Percentiles rank a stretch among this genome's conserved stretches.
These are phyloP conservation scores for Myrmecobius fasciatus DNA, from an alignment of 2,113 vertebrate species.

Conservation along the genomic window DNA sequence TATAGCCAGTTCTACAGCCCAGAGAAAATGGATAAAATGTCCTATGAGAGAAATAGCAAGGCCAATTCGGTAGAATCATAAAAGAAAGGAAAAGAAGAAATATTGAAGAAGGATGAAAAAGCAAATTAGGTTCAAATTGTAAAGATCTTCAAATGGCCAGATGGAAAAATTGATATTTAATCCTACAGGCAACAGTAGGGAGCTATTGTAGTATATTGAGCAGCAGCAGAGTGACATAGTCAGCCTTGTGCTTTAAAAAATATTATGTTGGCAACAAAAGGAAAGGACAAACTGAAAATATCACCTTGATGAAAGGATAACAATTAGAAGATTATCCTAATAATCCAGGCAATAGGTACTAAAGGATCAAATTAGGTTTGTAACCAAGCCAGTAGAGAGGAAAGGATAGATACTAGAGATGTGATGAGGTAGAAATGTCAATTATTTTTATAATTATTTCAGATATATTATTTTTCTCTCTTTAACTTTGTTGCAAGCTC, in stretches of 20 bases:
- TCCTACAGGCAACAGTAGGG: neutral
- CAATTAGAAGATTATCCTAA: neutral
- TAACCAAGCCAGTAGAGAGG: neutral
- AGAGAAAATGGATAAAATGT: neutral
- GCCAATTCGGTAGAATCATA: neutral
- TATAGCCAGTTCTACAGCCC: neutral
- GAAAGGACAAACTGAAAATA: neutral
- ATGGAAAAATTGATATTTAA: neutral
- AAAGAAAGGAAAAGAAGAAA: neutral
- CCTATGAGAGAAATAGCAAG: neutral
- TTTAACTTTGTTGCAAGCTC: neutral
- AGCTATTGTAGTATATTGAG: neutral
- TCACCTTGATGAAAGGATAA: neutral
- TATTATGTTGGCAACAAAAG: neutral
- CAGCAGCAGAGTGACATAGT: neutral
- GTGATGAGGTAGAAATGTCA: neutral
- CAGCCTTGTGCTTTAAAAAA: neutral
- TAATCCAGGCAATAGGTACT: neutral
- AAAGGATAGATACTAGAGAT: neutral
- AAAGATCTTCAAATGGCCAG: neutral
- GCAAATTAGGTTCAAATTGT: neutral
- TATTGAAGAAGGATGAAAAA: neutral
- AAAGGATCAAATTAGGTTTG: neutral
- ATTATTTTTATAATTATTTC: slow-evolving; percentile 13
- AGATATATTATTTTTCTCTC: neutral